Conservation (phyloP, 2,888 invertebrate genomes). For the Drosophila quinaria region DNA sequence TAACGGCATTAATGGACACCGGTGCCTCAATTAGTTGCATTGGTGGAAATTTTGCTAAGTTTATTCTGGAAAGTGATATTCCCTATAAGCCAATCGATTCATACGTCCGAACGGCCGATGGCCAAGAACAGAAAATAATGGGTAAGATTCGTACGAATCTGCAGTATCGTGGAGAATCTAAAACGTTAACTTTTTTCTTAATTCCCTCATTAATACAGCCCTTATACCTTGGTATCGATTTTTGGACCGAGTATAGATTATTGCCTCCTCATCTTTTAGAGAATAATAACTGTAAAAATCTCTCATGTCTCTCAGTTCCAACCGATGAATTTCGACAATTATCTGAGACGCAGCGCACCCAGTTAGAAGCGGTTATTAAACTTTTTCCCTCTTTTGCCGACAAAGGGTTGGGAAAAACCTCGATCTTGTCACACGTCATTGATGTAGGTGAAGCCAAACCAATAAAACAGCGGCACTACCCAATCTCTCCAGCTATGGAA, state of each 20-base stretch:
- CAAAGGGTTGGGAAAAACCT: constrained; percentile 11
- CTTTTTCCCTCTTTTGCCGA: constrained; percentile 16
- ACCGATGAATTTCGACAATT: not conserved
- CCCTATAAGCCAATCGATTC: not conserved
- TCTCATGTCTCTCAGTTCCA: not conserved
- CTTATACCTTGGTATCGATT: constrained; percentile 1
- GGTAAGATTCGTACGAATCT: not conserved
- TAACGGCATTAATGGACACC: not conserved
- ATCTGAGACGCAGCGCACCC: not conserved
- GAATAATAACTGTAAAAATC: not conserved
- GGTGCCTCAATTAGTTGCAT: no score
- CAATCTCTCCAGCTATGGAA: constrained; percentile 13
- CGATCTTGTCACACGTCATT: constrained; percentile 6
- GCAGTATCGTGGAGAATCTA: not conserved
- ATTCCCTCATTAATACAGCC: not conserved
- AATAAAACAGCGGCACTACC: constrained; percentile 17
- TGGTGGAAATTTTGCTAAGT: not conserved
- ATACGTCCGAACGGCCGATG: not conserved
- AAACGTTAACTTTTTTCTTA: not conserved
- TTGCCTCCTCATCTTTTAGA: not conserved
- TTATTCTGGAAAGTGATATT: not conserved
- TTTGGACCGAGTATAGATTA: not conserved
- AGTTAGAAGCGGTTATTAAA: not conserved
- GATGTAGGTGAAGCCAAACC: constrained; percentile 10
- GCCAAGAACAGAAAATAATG: not conserved